Evolutionary conservation across 2,888 invertebrate genomes (phyloP).

Genomic region (Rhogogaster chlorosoma): DNA sequence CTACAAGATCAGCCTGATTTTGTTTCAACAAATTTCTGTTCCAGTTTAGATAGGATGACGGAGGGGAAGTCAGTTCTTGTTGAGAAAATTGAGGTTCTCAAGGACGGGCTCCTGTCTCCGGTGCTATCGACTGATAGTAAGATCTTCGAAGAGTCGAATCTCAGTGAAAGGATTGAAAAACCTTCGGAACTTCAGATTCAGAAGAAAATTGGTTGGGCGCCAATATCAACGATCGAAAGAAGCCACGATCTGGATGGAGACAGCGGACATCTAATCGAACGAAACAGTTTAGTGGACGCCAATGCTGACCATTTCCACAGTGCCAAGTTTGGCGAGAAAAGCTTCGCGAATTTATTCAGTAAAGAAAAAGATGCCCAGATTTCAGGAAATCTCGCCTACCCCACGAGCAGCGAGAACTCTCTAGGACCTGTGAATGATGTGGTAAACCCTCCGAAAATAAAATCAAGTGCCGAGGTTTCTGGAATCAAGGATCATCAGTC

Average conservation of each 20-base stretch:
- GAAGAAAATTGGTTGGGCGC: background rate
- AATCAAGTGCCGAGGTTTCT: background rate
- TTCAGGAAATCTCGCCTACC: background rate
- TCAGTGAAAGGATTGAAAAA: background rate
- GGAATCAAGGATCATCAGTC: background rate
- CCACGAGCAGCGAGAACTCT: background rate
- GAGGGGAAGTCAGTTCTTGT: background rate
- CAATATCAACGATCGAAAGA: background rate
- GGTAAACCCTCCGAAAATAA: background rate
- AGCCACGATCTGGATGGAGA: background rate
- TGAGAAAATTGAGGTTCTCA: background rate
- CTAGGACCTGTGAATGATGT: background rate
- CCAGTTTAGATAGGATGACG: background rate
- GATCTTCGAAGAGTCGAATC: background rate
- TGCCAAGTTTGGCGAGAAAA: background rate
- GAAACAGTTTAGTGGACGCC: background rate
- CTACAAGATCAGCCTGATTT: background rate
- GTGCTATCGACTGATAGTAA: background rate
- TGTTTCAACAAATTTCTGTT: background rate
- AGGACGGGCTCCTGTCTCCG: background rate
- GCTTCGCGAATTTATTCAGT: background rate
- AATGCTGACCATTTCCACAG: background rate
- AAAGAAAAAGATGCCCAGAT: background rate
- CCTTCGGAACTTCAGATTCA: conserved; percentile 3
- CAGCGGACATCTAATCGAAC: background rate